Base-by-base conservation (phyloP, 2,113 vertebrate species). In the Clupea harengus region DNA sequence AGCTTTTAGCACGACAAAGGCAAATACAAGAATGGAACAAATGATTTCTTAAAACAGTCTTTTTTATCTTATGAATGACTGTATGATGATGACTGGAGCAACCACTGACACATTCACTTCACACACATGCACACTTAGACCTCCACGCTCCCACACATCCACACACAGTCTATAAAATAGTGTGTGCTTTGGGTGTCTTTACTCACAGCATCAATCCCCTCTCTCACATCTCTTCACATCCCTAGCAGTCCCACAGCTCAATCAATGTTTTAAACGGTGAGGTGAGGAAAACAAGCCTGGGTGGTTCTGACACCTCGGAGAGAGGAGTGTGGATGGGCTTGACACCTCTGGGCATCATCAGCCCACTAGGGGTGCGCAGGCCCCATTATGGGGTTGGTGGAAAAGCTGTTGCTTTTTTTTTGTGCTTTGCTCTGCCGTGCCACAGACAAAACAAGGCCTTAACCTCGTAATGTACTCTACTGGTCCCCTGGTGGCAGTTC, bases 371-470 rank as follows among this genome's bases (percentile, higher is more conserved):
- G 92, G 91, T 89, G 92, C 92, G 92, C 92, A 89, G 88, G 91
- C 83, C 90, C 91, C 67, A 78, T 78, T 78, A 78, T 17, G 32
- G 72, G 85, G 91, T 91, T 93, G 93, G 93, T 72, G 64, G 72
- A 78, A 78, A 78, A 78, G 72, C 72, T 78, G 72, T 78, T 92
- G 92, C 92, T 91, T 60, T 52, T 50, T 25, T 9, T 54, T 22
- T 83, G 0, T 52, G 8, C 52, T 57, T 93, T 92, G 91, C 89
- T 90, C 72, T 11, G 32, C 32, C 25, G 13, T 78, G 72, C 93
- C 87, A n/a, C 90, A 91, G 94, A 96, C 95, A 95, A 95, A 95
- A 95, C 94, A 93, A 96, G 95, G 95, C 93, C 93, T 96, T 95
- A 96, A 95, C 94, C 94, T 96, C 86, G 92, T 95, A 95, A 95